Evolutionary conservation across 2,888 invertebrate genomes (phyloP), one percentile per base, ranked within the genome.

Genomic region (Agonopterix arenella): DNA sequence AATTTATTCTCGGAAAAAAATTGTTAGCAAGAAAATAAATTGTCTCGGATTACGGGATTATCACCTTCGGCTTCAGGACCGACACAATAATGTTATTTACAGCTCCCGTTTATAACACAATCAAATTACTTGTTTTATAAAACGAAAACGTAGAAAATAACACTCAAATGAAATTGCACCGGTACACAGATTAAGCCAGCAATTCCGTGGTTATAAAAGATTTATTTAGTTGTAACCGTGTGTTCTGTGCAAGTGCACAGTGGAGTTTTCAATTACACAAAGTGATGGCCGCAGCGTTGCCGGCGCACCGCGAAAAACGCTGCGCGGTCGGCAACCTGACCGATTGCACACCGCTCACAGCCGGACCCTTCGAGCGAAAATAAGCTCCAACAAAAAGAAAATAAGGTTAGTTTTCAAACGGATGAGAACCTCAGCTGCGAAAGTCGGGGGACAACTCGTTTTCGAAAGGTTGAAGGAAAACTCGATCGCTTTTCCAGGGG

Each of bases 211-310:
- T 53, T 51, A 56, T 59, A 69, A 75, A 77, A 81, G 77, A 80
- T 82, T 83, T 83, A 84, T 83, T 80, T 53, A 53, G 52, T 50
- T 80, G 77, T 76, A 73, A 76, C 70, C 73, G 69, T 69, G 76
- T 74, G 76, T 80, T 28, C 76, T 66, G 76, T 81, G 72, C 80
- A 84, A 86, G 80, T 84, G 82, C 80, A 78, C 85, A 82, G 80
- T 79, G 78, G 81, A 53, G 83, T 84, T 89, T 88, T 88, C 88
- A 89, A 88, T 89, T 88, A 86, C 86, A 84, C 79, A 82, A 83
- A 84, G 84, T 85, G 85, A 84, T 78, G 79, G 83, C 74, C 73
- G 70, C 72, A 68, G 71, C 70, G 77, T 70, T 71, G 74, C 69
- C 70, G 73, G 76, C 72, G 74, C 69, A 71, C 76, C 82, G 78